Base-by-base conservation (phyloP, 2,797 vertebrate genomes). In the Sarcoramphus papa region DNA sequence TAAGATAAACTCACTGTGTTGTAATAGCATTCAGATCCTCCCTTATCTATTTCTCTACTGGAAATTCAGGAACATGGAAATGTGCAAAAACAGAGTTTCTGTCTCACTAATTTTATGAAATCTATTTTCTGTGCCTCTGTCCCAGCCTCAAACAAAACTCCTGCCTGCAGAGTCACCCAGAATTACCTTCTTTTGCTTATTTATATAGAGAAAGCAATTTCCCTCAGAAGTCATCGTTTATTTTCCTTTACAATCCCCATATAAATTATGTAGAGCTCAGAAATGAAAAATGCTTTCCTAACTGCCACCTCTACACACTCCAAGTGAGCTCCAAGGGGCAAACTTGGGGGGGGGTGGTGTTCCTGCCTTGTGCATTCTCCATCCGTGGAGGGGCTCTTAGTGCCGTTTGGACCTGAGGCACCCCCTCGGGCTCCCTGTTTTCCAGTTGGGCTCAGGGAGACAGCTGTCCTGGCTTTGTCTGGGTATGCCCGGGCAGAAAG, bases 211-310 rank as follows among this genome's bases (percentile, higher is more conserved):
- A 84, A 72, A 68, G 47, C 51, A 62, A 59, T 50, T 84, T 90
- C 18, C 35, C 51, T 84, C 47, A 30, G n/a, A 78, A 81, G 33
- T 47, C 0, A 0, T 23, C 2, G 2, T 37, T 41, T 75, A 54
- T 90, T 65, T 91, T 81, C 28, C 56, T 59, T 84, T 40, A 51
- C 53, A 87, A 59, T 86, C 81, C 77, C 45, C 83, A 28, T 47
- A 75, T 24, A 40, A 67, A 43, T 45, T 70, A 17, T 33, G 25
- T 24, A 67, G 21, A 68, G 23, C 40, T 75, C 59, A 86, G 62
- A 81, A 88, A 75, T 21, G 10, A 70, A 69, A 70, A 57, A 70
- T 16, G 35, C 23, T 87, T 56, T 51, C 47, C 30, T 70, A 45
- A 67, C 51, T 79, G 51, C 47, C 23, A 47, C 68, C 14, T 57